A percentile compares a stretch with the other conserved stretches of the same genome.
These are phyloP conservation scores for Oxyura jamaicensis DNA, from an alignment of 2,113 vertebrate genomes.

Conservation along the genomic window DNA sequence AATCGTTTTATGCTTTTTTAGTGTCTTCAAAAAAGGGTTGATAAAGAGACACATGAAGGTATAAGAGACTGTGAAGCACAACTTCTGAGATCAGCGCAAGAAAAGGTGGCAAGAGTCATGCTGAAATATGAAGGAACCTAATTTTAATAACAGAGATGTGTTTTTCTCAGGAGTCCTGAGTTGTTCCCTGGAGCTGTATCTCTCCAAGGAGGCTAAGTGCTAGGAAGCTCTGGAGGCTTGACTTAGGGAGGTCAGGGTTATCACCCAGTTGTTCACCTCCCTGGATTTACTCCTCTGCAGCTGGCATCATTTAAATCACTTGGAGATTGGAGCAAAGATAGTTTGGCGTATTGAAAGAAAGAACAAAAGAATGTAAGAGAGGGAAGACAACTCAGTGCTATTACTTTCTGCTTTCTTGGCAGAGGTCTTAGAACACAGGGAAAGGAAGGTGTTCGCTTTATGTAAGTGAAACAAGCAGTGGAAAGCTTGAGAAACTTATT, in stretches of 20 bases:
- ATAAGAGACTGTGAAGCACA: not conserved
- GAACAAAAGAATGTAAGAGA: not conserved
- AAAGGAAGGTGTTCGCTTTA: not conserved
- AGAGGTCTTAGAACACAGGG: not conserved
- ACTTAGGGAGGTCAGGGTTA: not conserved
- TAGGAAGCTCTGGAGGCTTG: not conserved
- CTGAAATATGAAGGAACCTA: not conserved
- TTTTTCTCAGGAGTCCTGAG: not conserved
- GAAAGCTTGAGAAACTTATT: not conserved
- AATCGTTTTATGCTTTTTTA: not conserved
- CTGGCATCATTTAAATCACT: not conserved
- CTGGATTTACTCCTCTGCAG: not conserved
- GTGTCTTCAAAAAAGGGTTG: not conserved
- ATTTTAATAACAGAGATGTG: not conserved
- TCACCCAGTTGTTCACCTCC: not conserved
- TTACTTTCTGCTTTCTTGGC: not conserved
- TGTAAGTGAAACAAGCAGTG: not conserved
- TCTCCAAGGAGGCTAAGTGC: not conserved
- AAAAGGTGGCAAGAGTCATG: not conserved
- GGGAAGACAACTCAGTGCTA: not conserved
- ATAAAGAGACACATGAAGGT: not conserved
- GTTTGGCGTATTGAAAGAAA: not conserved
- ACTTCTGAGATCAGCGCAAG: constrained; percentile 26
- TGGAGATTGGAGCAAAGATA: not conserved
- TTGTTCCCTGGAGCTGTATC: not conserved